Conservation (phyloP, 2,113 vertebrate species). For the Callorhinus ursinus region DNA sequence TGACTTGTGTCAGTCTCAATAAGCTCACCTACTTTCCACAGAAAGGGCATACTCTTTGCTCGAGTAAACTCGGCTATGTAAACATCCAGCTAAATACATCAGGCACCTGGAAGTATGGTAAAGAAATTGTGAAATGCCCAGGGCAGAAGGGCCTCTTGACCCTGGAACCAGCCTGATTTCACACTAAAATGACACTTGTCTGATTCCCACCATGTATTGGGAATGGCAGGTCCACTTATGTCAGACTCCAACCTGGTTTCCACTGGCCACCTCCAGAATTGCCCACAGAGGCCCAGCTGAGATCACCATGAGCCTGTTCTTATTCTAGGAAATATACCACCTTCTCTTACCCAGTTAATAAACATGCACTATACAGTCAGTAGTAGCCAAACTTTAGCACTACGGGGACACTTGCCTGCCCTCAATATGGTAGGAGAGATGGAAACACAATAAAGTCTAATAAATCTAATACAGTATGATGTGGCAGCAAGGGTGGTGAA, state of each 20-base stretch:
- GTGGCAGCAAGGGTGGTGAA: too few relatives aligned
- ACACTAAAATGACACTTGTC: background rate
- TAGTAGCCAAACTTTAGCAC: background rate
- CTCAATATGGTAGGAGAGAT: background rate
- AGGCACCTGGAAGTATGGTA: background rate
- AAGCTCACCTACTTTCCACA: background rate
- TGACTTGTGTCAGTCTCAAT: constrained; percentile 58
- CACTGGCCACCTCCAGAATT: background rate
- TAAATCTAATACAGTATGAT: background rate
- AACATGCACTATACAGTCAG: background rate
- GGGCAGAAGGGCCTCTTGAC: background rate
- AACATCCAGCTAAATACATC: background rate
- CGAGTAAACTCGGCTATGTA: background rate
- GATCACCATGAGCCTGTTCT: background rate
- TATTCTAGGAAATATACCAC: background rate
- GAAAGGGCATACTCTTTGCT: background rate
- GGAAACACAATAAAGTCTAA: background rate
- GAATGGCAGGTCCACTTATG: background rate
- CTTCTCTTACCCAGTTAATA: background rate
- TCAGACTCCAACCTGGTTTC: background rate
- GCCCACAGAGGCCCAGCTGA: background rate
- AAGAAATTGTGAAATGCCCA: background rate
- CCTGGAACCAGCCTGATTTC: background rate
- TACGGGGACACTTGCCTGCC: background rate
- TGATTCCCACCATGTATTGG: background rate